phyloP scores from a whole-genome alignment of 2,888 invertebrate genomes.

The Melipona beecheii region DNA sequence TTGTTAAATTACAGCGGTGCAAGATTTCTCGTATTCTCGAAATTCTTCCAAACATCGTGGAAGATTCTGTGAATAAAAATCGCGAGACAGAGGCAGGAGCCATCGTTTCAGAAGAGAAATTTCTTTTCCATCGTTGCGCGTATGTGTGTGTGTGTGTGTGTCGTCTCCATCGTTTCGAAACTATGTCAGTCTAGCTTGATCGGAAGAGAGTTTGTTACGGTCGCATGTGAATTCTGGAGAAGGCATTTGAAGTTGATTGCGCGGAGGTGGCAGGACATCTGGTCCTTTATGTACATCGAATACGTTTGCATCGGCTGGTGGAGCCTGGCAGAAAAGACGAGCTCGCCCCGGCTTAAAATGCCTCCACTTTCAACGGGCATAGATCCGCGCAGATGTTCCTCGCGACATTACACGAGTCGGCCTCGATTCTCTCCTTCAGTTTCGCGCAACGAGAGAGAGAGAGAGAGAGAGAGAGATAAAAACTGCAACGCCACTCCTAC shows the following conservation, averaged over 20 bases:
- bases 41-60: no score
- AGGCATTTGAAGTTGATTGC: constrained; percentile 72
- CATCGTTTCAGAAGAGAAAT: background rate
- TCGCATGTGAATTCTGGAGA: constrained; percentile 68
- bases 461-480: background rate
- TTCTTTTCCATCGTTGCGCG: constrained; percentile 23
- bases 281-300: constrained; percentile 68
- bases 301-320: constrained; percentile 66
- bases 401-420: constrained; percentile 54
- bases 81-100: background rate
- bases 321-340: constrained; percentile 61
- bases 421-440: constrained; percentile 49
- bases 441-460: constrained; percentile 21
- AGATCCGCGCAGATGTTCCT: constrained; percentile 67
- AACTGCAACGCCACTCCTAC: no score
- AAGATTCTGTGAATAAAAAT: background rate
- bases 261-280: constrained; percentile 71
- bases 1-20: no score
- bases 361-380: constrained; percentile 61
- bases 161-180: constrained; percentile 34
- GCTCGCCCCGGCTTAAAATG: constrained; percentile 64
- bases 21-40: background rate
- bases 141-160: background rate
- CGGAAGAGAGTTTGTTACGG: constrained; percentile 56
- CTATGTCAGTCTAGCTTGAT: constrained; percentile 43